phyloP scores from a whole-genome alignment of 1,140 invertebrate species.

The Drosophila kepulauana region DNA sequence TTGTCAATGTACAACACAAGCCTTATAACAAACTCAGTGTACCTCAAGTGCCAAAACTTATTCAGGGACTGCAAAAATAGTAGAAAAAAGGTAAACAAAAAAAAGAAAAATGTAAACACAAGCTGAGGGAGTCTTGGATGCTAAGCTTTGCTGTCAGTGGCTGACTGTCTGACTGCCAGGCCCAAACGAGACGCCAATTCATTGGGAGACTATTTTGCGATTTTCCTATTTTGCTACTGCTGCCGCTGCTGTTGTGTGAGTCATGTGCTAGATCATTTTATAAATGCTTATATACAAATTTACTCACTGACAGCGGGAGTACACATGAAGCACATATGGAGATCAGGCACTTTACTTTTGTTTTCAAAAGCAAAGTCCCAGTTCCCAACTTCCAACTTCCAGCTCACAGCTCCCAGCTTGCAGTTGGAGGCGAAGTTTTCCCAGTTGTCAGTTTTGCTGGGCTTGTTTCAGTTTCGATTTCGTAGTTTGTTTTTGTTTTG shows the following conservation, averaged over 20 bases:
- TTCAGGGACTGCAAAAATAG: constrained; percentile 9
- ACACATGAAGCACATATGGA: constrained; percentile 46
- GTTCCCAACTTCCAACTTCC: background rate
- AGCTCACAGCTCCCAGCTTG: constrained; percentile 39
- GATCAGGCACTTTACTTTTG: constrained; percentile 79
- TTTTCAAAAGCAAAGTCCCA: constrained; percentile 55
- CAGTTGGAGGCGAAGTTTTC: constrained; percentile 36
- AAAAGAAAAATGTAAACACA: constrained; percentile 20
- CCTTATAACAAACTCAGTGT: background rate
- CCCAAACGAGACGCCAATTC: constrained; percentile 48
- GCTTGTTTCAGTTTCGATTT: constrained; percentile 49
- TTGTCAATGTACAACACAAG: background rate
- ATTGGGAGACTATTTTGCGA: constrained; percentile 5
- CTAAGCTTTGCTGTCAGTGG: constrained; percentile 44
- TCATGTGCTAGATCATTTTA: constrained; percentile 67
- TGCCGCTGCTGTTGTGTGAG: constrained; percentile 50
- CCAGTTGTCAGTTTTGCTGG: constrained; percentile 63
- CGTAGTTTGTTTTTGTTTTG: constrained; percentile 20
- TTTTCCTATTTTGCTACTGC: constrained; percentile 48
- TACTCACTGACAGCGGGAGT: constrained; percentile 8
- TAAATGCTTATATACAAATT: constrained; percentile 9
- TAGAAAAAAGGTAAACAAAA: constrained; percentile 10
- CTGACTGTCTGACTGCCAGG: constrained; percentile 45
- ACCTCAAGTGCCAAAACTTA: constrained; percentile 1
- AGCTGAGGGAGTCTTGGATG: constrained; percentile 60